Conservation (phyloP, 2,888 invertebrate species). For the Mantis religiosa region DNA sequence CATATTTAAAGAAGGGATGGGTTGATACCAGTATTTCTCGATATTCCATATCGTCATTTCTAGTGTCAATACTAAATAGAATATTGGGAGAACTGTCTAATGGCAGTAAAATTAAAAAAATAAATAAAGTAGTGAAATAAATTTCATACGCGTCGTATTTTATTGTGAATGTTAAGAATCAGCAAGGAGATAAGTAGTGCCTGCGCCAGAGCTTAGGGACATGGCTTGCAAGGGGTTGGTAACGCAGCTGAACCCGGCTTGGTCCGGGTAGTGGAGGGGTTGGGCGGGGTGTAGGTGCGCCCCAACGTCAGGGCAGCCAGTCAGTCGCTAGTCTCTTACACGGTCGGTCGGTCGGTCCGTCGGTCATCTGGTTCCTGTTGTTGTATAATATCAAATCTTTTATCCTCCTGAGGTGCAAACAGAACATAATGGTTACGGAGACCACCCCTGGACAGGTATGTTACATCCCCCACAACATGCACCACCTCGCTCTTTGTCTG, state of each 20-base stretch:
- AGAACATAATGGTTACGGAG: slow-evolving; percentile 26
- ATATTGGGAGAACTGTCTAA: no score
- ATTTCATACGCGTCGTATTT: no score
- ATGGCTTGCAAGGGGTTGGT: not conserved
- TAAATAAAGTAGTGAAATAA: no score
- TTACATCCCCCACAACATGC: not conserved
- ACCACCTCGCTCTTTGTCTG: no score
- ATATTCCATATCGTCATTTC: no score
- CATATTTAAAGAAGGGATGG: no score
- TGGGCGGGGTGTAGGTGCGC: not conserved
- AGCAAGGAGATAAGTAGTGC: no score
- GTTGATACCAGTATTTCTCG: no score
- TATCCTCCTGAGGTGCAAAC: slow-evolving; percentile 3
- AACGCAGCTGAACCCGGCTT: not conserved
- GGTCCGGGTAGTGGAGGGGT: not conserved
- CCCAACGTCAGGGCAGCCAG: not conserved
- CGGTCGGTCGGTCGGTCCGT: not conserved
- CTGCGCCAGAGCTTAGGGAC: not conserved
- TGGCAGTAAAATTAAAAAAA: no score
- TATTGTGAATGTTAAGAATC: no score
- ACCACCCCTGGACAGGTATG: slow-evolving; percentile 27
- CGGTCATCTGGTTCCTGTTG: slow-evolving; percentile 5
- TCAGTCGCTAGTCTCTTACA: not conserved
- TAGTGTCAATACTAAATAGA: no score
- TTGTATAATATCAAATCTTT: not conserved